A percentile compares a stretch with the other conserved stretches of the same genome.
Evolutionary conservation across 2,888 invertebrate genomes (phyloP).

Genomic region (Ophion slaviceki): DNA sequence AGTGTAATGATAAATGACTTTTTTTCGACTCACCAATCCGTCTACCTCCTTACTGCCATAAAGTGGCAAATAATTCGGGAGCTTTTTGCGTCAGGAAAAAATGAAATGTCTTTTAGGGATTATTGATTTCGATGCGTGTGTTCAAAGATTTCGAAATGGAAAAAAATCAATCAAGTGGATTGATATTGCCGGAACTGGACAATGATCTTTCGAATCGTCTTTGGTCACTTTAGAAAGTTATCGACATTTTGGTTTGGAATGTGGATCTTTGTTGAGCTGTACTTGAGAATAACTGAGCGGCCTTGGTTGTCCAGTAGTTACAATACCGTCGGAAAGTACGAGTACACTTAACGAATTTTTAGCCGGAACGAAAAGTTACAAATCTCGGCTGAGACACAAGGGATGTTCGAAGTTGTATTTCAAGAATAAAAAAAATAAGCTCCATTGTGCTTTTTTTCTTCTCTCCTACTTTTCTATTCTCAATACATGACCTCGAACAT

Average conservation of each 20-base stretch:
- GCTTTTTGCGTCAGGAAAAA: slow-evolving; percentile 83
- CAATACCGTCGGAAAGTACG: neutral
- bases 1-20: slow-evolving; percentile 39
- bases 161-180: neutral
- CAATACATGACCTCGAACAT: neutral
- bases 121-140: slow-evolving; percentile 13
- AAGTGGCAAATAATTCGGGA: slow-evolving; percentile 90
- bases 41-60: slow-evolving; percentile 90
- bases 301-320: neutral
- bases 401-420: neutral
- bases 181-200: neutral
- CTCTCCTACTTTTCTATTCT: neutral
- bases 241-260: neutral
- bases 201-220: neutral
- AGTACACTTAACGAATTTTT: neutral
- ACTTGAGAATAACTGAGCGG: neutral
- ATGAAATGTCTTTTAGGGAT: slow-evolving; percentile 57
- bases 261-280: neutral
- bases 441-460: slow-evolving; percentile 12
- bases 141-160: slow-evolving; percentile 32
- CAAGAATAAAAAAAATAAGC: neutral
- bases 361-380: neutral
- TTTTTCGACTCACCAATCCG: slow-evolving; percentile 87
- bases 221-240: neutral
- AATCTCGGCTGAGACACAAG: neutral